phyloP scores from a whole-genome alignment of 2,113 vertebrate species.

The Apistogramma diplotaenia region DNA sequence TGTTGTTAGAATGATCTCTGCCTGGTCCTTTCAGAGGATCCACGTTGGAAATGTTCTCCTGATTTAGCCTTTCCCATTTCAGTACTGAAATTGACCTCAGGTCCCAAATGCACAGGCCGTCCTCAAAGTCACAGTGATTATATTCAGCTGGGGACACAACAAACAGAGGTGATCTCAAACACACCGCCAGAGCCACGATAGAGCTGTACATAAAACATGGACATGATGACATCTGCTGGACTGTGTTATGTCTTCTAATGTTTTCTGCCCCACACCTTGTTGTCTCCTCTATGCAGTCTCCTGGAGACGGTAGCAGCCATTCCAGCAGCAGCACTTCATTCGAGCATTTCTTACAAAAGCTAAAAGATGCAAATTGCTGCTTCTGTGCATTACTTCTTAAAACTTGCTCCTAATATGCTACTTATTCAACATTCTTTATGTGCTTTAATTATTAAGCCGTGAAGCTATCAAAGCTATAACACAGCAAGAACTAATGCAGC shows the following conservation, averaged over 20 bases:
- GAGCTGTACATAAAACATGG: not conserved
- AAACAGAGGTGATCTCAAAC: not conserved
- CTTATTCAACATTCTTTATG: too few relatives aligned
- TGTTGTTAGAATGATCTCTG: slow-evolving; percentile 86
- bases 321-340: not conserved
- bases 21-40: slow-evolving; percentile 65
- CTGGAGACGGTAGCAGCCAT: not conserved
- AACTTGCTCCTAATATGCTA: too few relatives aligned
- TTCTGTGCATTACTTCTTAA: too few relatives aligned
- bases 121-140: slow-evolving; percentile 71
- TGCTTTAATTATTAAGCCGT: too few relatives aligned
- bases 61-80: slow-evolving; percentile 66
- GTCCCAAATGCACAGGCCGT: slow-evolving; percentile 66
- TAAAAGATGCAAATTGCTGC: not conserved
- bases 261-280: not conserved
- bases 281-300: not conserved
- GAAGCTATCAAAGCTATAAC: not conserved
- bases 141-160: slow-evolving; percentile 25
- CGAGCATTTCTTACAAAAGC: not conserved
- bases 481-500: not conserved
- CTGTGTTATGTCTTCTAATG: too few relatives aligned
- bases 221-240: too few relatives aligned
- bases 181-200: not conserved
- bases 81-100: slow-evolving; percentile 46
- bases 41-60: slow-evolving; percentile 52